A percentile compares a stretch with the other conserved stretches of the same genome.
Evolutionary conservation across 2,888 invertebrate species (phyloP).

Genomic region (Agrochola lychnidis): DNA sequence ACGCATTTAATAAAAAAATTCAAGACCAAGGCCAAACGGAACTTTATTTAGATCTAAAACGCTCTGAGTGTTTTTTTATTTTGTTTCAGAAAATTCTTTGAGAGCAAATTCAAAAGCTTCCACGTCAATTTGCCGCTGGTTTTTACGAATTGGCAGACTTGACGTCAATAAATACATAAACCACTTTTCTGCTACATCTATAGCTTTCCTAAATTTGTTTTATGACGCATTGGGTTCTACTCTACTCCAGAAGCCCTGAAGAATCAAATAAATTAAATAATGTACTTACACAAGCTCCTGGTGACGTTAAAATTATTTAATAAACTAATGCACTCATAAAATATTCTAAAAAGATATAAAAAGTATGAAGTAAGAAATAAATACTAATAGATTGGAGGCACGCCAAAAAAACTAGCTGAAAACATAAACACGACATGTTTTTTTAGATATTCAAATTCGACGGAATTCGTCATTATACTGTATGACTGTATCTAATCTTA

Average conservation of each 20-base stretch:
- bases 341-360: slow-evolving; percentile 39
- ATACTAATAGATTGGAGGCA: slow-evolving; percentile 39
- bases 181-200: not conserved
- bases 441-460: slow-evolving; percentile 47
- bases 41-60: slow-evolving; percentile 51
- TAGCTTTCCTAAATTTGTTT: slow-evolving; percentile 2
- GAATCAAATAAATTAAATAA: not conserved
- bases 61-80: slow-evolving; percentile 26
- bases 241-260: not conserved
- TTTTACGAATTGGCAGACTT: slow-evolving; percentile 1
- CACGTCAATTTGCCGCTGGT: not conserved
- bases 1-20: slow-evolving; percentile 36
- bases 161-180: not conserved
- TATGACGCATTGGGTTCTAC: not conserved
- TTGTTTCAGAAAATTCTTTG: slow-evolving; percentile 20
- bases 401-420: slow-evolving; percentile 47
- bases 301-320: not conserved
- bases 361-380: slow-evolving; percentile 3
- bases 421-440: slow-evolving; percentile 50
- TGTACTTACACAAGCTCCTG: not conserved
- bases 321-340: slow-evolving; percentile 7
- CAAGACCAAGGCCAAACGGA: slow-evolving; percentile 55
- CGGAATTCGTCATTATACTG: slow-evolving; percentile 46
- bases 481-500: slow-evolving; percentile 55
- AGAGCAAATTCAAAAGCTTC: slow-evolving; percentile 1